Conservation (phyloP, 1,140 invertebrate genomes). For the Ostrea edulis region DNA sequence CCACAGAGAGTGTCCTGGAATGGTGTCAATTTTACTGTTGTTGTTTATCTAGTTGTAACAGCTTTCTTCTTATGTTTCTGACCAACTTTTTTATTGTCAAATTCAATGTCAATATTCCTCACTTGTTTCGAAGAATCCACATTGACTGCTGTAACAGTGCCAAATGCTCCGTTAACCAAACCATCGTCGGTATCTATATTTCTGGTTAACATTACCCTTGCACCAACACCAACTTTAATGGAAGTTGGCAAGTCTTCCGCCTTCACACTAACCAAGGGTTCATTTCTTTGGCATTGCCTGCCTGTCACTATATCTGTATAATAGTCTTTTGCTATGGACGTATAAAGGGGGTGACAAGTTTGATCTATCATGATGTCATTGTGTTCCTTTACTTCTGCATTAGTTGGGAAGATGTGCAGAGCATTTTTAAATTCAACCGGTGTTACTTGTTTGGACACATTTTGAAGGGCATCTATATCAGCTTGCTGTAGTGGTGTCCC, state of each 20-base stretch:
- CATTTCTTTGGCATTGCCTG: background rate
- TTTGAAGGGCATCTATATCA: constrained; percentile 1
- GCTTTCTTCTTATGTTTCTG: background rate
- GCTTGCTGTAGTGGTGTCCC: background rate
- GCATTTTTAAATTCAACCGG: background rate
- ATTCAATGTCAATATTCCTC: constrained; percentile 41
- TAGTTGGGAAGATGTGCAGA: constrained; percentile 51
- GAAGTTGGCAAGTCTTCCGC: background rate
- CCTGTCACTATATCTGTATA: constrained; percentile 35
- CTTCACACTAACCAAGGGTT: background rate
- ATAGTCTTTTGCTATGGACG: constrained; percentile 13
- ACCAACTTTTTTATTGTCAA: constrained; percentile 46
- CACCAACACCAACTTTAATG: constrained; percentile 41
- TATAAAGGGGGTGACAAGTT: background rate
- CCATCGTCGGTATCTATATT: constrained; percentile 51
- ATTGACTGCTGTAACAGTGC: constrained; percentile 35
- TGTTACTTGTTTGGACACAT: background rate
- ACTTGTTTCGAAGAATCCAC: background rate
- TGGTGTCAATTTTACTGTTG: background rate
- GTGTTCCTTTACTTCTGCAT: constrained; percentile 48
- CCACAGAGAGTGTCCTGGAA: background rate
- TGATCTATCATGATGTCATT: constrained; percentile 37
- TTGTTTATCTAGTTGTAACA: background rate
- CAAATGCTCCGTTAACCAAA: constrained; percentile 49
- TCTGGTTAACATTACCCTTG: constrained; percentile 50